phyloP scores from a whole-genome alignment of 2,888 invertebrate genomes.

The Drosophila nr. perissopoda region DNA sequence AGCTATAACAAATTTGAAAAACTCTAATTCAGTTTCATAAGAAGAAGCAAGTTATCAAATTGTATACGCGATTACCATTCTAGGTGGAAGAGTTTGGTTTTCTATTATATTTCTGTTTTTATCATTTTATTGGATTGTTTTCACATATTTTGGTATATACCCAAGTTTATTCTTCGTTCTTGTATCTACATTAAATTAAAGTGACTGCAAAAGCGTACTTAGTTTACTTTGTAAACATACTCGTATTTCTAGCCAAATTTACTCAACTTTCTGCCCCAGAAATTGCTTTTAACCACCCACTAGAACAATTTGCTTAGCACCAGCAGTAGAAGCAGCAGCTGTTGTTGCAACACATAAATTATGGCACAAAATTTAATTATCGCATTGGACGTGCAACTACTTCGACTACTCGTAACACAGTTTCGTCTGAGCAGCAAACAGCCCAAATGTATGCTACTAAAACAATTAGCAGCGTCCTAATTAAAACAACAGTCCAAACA shows the following conservation, averaged over 20 bases:
- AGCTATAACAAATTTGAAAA: neutral
- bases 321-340: conserved; percentile 61
- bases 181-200: conserved; percentile 10
- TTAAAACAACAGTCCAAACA: conserved; percentile 71
- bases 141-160: neutral
- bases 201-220: neutral
- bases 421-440: conserved; percentile 38
- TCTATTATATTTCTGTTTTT: neutral
- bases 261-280: conserved; percentile 20
- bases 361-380: conserved; percentile 73
- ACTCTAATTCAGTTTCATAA: neutral
- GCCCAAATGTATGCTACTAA: conserved; percentile 78
- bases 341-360: conserved; percentile 69
- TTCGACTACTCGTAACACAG: conserved; percentile 63
- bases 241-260: conserved; percentile 7
- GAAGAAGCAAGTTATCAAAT: neutral
- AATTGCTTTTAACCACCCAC: conserved; percentile 27
- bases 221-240: neutral
- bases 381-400: conserved; percentile 61
- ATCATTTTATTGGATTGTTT: neutral
- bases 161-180: neutral
- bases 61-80: too few relatives aligned
- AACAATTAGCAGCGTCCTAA: conserved; percentile 75
- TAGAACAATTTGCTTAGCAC: conserved; percentile 56
- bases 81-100: neutral